These are phyloP conservation scores for Synodontis membranacea DNA, from an alignment of 2,113 vertebrate genomes.

Conservation along the genomic window DNA sequence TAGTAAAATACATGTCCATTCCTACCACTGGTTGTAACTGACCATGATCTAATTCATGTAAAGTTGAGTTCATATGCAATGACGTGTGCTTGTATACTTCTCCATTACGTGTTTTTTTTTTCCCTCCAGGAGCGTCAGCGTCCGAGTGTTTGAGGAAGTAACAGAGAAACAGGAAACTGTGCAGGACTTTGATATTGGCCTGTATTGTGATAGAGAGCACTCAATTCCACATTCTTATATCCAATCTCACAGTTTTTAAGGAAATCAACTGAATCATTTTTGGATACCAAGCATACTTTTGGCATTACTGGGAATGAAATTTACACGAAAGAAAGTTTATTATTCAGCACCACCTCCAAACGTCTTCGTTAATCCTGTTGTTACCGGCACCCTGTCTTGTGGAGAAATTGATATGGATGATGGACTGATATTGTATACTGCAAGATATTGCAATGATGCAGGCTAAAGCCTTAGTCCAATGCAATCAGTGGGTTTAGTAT, in stretches of 20 bases:
- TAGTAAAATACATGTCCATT: neutral
- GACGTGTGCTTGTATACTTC: neutral
- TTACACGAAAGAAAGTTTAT: constrained; percentile 4
- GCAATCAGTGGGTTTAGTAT: constrained; percentile 72
- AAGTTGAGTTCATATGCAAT: constrained; percentile 1
- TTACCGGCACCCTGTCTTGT: constrained; percentile 48
- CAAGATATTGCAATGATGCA: constrained; percentile 66
- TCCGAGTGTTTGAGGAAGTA: constrained; percentile 41
- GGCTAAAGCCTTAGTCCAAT: constrained; percentile 66
- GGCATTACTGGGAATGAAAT: constrained; percentile 31
- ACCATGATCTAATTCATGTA: constrained; percentile 15
- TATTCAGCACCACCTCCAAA: constrained; percentile 30
- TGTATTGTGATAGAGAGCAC: constrained; percentile 16
- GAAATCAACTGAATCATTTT: constrained; percentile 18
- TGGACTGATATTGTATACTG: constrained; percentile 66
- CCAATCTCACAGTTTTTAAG: constrained; percentile 9
- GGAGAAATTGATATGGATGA: constrained; percentile 55
- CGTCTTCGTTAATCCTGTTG: constrained; percentile 52
- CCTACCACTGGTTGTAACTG: neutral
- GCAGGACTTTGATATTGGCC: constrained; percentile 37
- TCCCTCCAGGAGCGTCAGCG: constrained; percentile 21
- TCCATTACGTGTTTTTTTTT: constrained; percentile 33
- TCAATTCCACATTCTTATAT: constrained; percentile 25
- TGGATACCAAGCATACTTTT: constrained; percentile 2
- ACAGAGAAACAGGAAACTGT: constrained; percentile 50